Percentiles rank a stretch among this genome's conserved stretches.
These are phyloP conservation scores for Triplophysa rosa DNA, from an alignment of 2,113 vertebrate species.

Conservation along the genomic window DNA sequence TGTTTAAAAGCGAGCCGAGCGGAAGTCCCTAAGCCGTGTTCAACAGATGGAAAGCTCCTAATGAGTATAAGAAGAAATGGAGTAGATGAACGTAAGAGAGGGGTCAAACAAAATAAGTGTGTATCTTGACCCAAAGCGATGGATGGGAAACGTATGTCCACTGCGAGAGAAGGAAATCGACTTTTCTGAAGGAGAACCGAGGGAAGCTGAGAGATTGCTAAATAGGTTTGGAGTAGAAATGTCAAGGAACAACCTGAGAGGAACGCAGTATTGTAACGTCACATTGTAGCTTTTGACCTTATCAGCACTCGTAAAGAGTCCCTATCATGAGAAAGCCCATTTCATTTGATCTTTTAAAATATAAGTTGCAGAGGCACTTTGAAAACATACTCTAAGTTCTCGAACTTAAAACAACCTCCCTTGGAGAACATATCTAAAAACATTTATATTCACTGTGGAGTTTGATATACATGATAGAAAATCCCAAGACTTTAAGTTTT, in stretches of 20 bases:
- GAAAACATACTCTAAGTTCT: background rate
- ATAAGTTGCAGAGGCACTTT: background rate
- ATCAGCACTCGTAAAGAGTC: background rate
- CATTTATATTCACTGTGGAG: too few relatives aligned
- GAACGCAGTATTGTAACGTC: conserved; percentile 14
- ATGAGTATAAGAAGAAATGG: conserved; percentile 47
- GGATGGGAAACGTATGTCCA: conserved; percentile 49
- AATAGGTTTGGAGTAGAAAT: conserved; percentile 32
- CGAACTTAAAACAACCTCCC: background rate
- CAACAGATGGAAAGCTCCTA: conserved; percentile 44
- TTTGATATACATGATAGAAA: too few relatives aligned
- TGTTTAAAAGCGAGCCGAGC: conserved; percentile 25
- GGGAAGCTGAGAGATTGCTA: background rate
- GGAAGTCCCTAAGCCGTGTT: conserved; percentile 51
- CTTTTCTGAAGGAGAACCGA: conserved; percentile 32
- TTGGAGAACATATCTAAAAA: too few relatives aligned
- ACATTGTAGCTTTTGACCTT: background rate
- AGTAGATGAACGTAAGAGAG: conserved; percentile 43
- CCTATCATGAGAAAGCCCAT: background rate
- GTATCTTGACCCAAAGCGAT: conserved; percentile 49
- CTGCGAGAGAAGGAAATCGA: conserved; percentile 34
- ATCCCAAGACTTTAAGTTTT: too few relatives aligned
- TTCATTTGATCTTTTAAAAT: conserved; percentile 12
- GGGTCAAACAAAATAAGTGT: conserved; percentile 42
- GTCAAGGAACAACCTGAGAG: conserved; percentile 28